These are phyloP conservation scores for Liasis olivaceus DNA, from an alignment of 2,797 vertebrate genomes.

Conservation along the genomic window DNA sequence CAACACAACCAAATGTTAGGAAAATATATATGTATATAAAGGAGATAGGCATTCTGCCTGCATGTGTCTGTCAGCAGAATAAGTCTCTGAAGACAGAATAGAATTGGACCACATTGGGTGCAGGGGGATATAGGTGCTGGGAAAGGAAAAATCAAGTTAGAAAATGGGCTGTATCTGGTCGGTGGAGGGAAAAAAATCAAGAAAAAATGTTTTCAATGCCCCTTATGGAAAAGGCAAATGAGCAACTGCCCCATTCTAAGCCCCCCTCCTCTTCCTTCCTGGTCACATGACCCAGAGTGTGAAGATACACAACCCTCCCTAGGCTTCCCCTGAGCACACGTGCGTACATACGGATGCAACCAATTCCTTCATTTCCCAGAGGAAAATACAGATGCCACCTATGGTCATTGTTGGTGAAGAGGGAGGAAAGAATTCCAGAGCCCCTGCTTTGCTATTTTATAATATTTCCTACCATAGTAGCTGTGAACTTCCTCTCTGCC, in stretches of 20 bases:
- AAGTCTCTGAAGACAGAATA: not conserved
- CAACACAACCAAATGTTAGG: not conserved
- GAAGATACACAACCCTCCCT: no score
- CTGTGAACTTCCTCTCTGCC: no score
- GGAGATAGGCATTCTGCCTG: not conserved
- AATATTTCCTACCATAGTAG: no score
- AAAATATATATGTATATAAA: not conserved
- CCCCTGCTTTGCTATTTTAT: no score
- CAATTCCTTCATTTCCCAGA: no score
- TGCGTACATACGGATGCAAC: no score
- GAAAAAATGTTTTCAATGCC: not conserved
- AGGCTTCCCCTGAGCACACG: no score
- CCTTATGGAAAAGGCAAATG: not conserved
- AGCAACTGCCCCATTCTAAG: no score
- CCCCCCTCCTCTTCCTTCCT: no score
- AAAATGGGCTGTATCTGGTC: not conserved
- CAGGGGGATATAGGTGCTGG: not conserved
- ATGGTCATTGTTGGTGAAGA: no score
- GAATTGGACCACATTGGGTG: not conserved
- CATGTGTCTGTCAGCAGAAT: not conserved
- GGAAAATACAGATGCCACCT: no score
- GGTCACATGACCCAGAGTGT: not conserved
- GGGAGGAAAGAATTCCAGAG: no score
- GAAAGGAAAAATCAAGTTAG: not conserved
- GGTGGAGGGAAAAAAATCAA: not conserved